Evolutionary conservation across 2,888 invertebrate genomes (phyloP).

Genomic region (Chironomus tentans): DNA sequence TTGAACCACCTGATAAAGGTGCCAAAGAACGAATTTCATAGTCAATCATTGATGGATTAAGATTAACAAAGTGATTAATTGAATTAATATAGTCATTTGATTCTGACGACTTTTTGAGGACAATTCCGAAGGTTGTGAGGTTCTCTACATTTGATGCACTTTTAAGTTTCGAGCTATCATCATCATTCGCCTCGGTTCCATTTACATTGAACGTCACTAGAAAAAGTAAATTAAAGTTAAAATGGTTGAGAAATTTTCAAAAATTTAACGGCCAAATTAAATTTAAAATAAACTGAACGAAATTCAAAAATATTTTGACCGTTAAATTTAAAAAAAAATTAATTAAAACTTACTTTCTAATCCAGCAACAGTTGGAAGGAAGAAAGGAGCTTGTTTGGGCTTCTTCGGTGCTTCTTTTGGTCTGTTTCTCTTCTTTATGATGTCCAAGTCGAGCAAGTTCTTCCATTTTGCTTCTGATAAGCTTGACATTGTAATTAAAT

Average conservation of each 20-base stretch:
- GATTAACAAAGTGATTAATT: slow-evolving; percentile 45
- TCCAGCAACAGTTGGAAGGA: slow-evolving; percentile 82
- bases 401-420: slow-evolving; percentile 74
- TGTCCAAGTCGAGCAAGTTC: slow-evolving; percentile 75
- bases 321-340: too few species aligned
- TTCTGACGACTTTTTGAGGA: slow-evolving; percentile 41
- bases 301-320: too few species aligned
- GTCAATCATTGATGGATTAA: slow-evolving; percentile 79
- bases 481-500: slow-evolving; percentile 74
- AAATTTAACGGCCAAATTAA: too few species aligned
- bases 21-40: slow-evolving; percentile 74
- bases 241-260: too few species aligned
- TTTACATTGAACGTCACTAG: slow-evolving; percentile 65
- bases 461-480: slow-evolving; percentile 85
- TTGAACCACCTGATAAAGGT: slow-evolving; percentile 62
- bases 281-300: too few species aligned
- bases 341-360: slow-evolving; percentile 44
- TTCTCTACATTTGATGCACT: slow-evolving; percentile 53
- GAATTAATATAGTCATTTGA: slow-evolving; percentile 46
- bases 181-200: slow-evolving; percentile 35
- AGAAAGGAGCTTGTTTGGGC: slow-evolving; percentile 89
- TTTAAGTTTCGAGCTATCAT: slow-evolving; percentile 46
- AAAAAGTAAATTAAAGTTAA: too few species aligned
- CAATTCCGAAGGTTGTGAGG: slow-evolving; percentile 59
- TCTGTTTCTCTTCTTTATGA: slow-evolving; percentile 81